Percentiles rank a stretch among this genome's conserved stretches.
phyloP scores from a whole-genome alignment of 2,113 vertebrate genomes.

The Pan paniscus region DNA sequence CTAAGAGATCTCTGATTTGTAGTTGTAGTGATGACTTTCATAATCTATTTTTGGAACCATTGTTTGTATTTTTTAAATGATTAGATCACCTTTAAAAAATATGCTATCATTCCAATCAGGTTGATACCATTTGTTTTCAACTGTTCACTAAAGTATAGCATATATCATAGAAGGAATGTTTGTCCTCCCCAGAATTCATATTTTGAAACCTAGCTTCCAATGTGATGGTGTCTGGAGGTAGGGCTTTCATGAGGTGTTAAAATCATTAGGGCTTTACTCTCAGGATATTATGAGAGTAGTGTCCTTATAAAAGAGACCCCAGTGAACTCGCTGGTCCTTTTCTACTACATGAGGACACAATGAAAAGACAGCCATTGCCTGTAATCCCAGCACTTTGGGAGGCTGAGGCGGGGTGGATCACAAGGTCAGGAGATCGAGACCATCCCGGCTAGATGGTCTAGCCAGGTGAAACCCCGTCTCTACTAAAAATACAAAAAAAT shows the following conservation, averaged over 20 bases:
- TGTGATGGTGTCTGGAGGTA: not conserved
- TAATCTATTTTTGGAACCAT: slow-evolving; percentile 60
- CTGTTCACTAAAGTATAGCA: not conserved
- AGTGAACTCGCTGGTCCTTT: not conserved
- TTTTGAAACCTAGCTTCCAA: not conserved
- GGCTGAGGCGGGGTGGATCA: too few relatives aligned
- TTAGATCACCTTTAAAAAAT: not conserved
- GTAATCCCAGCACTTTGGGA: too few relatives aligned
- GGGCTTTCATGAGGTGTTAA: too few relatives aligned
- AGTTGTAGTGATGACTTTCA: slow-evolving; percentile 54
- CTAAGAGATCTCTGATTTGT: not conserved
- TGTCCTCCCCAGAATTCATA: too few relatives aligned
- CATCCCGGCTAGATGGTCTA: too few relatives aligned
- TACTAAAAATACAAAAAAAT: too few relatives aligned
- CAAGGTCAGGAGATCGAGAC: too few relatives aligned
- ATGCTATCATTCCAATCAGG: slow-evolving; percentile 37
- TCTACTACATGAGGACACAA: too few relatives aligned
- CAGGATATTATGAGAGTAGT: not conserved
- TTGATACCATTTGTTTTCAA: slow-evolving; percentile 29
- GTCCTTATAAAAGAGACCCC: too few relatives aligned
- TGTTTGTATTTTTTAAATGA: slow-evolving; percentile 3
- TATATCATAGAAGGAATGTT: not conserved
- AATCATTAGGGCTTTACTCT: too few relatives aligned
- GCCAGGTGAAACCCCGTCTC: too few relatives aligned
- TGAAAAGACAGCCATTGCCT: not conserved